These are phyloP conservation scores for Trachymyrmex cornetzi DNA, from an alignment of 1,140 invertebrate species.

Conservation along the genomic window DNA sequence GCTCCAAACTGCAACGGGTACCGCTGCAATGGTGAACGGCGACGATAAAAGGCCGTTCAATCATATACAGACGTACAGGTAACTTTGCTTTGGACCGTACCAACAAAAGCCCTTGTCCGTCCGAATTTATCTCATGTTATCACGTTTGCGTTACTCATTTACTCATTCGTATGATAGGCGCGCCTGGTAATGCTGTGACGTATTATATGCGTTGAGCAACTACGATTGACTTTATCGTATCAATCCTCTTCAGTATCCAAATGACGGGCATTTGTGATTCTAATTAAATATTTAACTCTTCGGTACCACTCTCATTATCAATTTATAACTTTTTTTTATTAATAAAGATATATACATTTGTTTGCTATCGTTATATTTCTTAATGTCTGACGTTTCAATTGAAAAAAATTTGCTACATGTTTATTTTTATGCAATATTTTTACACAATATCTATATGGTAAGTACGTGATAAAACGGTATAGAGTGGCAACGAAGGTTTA, in stretches of 20 bases:
- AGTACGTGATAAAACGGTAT: too few species aligned
- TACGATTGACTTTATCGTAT: constrained; percentile 13
- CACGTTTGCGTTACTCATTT: constrained; percentile 43
- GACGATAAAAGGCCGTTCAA: constrained; percentile 90
- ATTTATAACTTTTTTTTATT: too few species aligned
- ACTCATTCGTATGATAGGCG: constrained; percentile 2
- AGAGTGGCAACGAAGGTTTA: too few species aligned
- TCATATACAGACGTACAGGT: constrained; percentile 95
- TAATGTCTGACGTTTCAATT: too few species aligned
- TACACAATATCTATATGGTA: too few species aligned
- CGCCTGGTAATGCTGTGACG: constrained; percentile 17
- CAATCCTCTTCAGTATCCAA: constrained; percentile 12
- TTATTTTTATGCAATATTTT: too few species aligned
- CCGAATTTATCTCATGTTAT: constrained; percentile 43
- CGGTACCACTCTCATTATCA: too few species aligned
- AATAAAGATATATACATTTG: too few species aligned
- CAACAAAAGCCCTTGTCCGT: constrained; percentile 31
- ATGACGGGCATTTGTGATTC: background rate
- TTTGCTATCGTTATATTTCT: too few species aligned
- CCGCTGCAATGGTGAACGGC: constrained; percentile 86
- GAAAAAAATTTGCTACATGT: too few species aligned
- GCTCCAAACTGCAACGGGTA: constrained; percentile 77
- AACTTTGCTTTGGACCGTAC: constrained; percentile 64
- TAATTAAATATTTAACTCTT: too few species aligned
- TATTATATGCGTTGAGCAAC: constrained; percentile 11